Evolutionary conservation across 1,140 invertebrate species (phyloP), one percentile per base, ranked within the genome.

Genomic region (Hypsibius dujardini): DNA sequence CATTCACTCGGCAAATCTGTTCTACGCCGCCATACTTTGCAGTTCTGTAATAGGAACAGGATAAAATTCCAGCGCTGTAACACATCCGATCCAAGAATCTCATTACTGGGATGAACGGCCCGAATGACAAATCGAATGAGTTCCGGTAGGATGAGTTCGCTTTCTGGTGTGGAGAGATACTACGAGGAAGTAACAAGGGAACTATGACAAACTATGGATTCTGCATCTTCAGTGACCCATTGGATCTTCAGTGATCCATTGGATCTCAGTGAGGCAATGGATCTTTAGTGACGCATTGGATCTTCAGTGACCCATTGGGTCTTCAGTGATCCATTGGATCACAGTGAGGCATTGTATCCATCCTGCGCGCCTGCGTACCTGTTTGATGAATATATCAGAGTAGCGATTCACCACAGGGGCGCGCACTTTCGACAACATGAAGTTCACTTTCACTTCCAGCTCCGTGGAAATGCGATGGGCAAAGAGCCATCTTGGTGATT

Each of bases 1-100:
- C 2, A 69, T 12, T 69, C 46, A 7, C 3, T 46, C 40, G 15
- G 40, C 67, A 42, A 40, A n/a, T n/a, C 46, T 69, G 67, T 42
- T 28, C 71, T 2, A 72, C 3, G 46, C 42, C 1, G 60, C 75
- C 78, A 75, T 75, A 80, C 92, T 45, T 92, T 95, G 79, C 92
- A 97, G 40, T 93, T 95, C 40, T 92, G 95, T 45, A 98, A 84
- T 14, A 98, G 84, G 94, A 94, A 97, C 28, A 94, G 93, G 79
- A 97, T 96, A 3, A 98, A 90, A 60, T 94, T 94, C 94, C 94
- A 98, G 74, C 95, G 85, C 73, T 94, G 94, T 79, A 95, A 95
- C 76, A 98, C 92, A 77, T 97, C 94, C n/a, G 92, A 95, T 79
- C 91, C 93, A 7, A 98, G 81, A 71, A 95, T 84, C 81, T 97